Evolutionary conservation across 2,113 vertebrate species (phyloP).

Genomic region (Oreochromis aureus): DNA sequence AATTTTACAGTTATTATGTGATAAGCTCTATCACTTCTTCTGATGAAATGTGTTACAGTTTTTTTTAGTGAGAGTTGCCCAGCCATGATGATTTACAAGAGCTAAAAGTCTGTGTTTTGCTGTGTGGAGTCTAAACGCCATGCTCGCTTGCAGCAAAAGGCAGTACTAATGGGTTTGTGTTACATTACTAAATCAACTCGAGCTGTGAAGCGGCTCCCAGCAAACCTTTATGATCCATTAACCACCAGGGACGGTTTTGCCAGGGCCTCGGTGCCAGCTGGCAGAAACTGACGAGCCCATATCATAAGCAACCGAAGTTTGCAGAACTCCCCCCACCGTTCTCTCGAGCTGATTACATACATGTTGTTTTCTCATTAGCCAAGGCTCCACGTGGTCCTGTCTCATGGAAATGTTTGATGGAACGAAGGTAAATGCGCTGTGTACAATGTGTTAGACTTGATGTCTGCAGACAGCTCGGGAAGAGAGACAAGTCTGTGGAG

Average conservation of each 20-base stretch:
- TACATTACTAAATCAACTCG: constrained; percentile 62
- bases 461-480: constrained; percentile 54
- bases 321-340: constrained; percentile 26
- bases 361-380: constrained; percentile 63
- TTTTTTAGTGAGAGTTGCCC: constrained; percentile 23
- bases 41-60: constrained; percentile 36
- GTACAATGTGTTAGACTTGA: constrained; percentile 45
- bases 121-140: constrained; percentile 35
- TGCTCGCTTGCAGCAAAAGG: constrained; percentile 46
- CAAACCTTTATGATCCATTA: constrained; percentile 67
- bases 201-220: constrained; percentile 60
- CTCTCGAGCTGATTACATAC: constrained; percentile 49
- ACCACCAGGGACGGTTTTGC: constrained; percentile 45
- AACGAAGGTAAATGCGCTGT: constrained; percentile 48
- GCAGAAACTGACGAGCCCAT: constrained; percentile 22
- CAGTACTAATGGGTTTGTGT: constrained; percentile 60
- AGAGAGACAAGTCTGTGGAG: constrained; percentile 59
- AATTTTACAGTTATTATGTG: constrained; percentile 48
- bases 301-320: constrained; percentile 47
- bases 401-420: constrained; percentile 43
- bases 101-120: constrained; percentile 18
- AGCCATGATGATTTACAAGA: constrained; percentile 31
- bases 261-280: constrained; percentile 53
- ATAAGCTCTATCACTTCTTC: constrained; percentile 51
- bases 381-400: constrained; percentile 36